Evolutionary conservation across 2,888 invertebrate species (phyloP), one percentile per base, ranked within the genome.

Genomic region (Agrochola macilenta): DNA sequence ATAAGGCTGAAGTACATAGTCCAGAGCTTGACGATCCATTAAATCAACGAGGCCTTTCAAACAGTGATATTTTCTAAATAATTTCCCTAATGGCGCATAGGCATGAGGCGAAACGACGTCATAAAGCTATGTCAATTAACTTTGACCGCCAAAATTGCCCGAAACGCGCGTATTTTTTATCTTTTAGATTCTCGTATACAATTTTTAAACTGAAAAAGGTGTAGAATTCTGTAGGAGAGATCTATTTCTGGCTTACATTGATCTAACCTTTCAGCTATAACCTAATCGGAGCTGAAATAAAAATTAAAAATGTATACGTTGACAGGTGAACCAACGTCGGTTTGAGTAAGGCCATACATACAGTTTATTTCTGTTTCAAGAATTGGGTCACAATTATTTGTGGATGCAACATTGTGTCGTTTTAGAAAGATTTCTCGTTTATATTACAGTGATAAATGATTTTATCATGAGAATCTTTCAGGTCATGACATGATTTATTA

Each of bases 371-470:
- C 78, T 82, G 80, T 77, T 73, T 66, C 81, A 81, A 84, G 89
- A 89, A 89, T 87, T 83, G 71, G 87, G 89, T 89, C 88, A 84
- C 76, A 82, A 88, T 83, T 84, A 88, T 86, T 84, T 73, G 77
- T 82, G 72, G 82, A 81, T 73, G 82, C 79, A 87, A 85, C 83
- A 83, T 79, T 85, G 80, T 87, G 76, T 83, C 69, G 69, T 83
- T 84, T 81, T 79, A 73, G 79, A 80, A 83, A 83, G 65, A 85
- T 87, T 85, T 85, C 70, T 83, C 69, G 73, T 73, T 68, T 49
- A 69, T 75, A 81, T 74, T 60, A 35, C 52, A 35, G 65, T 63
- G 68, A 78, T 82, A 63, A 69, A 79, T 74, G 52, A 65, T 78
- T 76, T 54, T 75, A 84, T 81, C 72, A 78, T 61, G 65, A 76